Evolutionary conservation across 2,888 invertebrate species (phyloP), one percentile per base, ranked within the genome.

Genomic region (Magallana nippona): DNA sequence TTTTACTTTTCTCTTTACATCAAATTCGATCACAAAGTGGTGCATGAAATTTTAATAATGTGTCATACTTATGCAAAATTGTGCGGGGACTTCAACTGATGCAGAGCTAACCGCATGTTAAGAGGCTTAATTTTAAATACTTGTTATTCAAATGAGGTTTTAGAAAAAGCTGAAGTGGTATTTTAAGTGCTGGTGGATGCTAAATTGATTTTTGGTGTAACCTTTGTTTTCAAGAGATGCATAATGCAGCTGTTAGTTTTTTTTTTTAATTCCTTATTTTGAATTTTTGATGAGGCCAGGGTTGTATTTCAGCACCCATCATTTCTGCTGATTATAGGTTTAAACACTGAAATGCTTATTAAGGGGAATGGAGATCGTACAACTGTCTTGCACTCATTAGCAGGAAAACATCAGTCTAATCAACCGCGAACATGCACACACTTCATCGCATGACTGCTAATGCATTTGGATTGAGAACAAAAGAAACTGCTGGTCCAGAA

Each of bases 1-100:
- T 71, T 71, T 71, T 32, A 71, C 22, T 71, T 71, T 27, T 27
- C 22, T 71, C 71, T 71, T 27, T 32, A 22, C 71, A 71, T 71
- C 71, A 71, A 71, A 71, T 27, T 27, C 32, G 32, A 71, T 71
- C 32, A 32, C 71, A 71, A 71, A 19, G 19, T 71, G 10, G 71
- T 22, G 71, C 71, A 71, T 71, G 71, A 71, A 71, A 71, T 71
- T 71, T 71, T 71, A 71, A 71, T 71, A 32, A 71, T 71, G 32
- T 71, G 71, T 71, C 71, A 71, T 71, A 71, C 71, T 71, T 71
- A 71, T 22, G 71, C 71, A 71, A 71, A 71, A 71, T 71, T 71
- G 71, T 22, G 71, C 32, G 22, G 13, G 71, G 32, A 22, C 22
- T 22, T 13, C 32, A 8, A 15, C 15, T 13, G 71, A 71, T 27